Evolutionary conservation across 2,797 vertebrate species (phyloP), one percentile per base, ranked within the genome.

Genomic region (Myotis planiceps): DNA sequence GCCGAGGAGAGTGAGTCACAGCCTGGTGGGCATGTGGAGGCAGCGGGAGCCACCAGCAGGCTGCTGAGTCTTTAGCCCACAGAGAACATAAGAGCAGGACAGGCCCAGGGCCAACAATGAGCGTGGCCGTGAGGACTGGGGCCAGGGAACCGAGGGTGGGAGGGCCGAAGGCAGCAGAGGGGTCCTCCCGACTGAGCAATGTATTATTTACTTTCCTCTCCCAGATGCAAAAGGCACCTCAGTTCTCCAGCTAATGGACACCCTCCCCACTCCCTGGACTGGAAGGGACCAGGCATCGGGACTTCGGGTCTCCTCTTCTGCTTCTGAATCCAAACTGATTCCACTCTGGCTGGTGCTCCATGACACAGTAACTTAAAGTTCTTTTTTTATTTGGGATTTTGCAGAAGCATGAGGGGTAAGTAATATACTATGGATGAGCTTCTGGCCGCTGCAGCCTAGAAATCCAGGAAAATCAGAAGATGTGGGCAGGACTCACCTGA

Each of bases 101-200:
- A 16, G 51, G 9, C 25, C 6, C 14, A 49, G 25, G 29, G 16
- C 8, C 0, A 1, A 45, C 37, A 1, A 6, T 0, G 29, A 21
- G 14, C 0, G 13, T 2, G 55, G 9, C 12, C 4, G 3, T 3
- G 5, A 32, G 32, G 27, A 16, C 0, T 4, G 10, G 4, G 25
- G 55, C 47, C 7, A 9, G 60, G 65, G 65, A 14, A 37, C 3
- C 0, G 2, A 9, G 29, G 25, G 5, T 27, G 63, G 63, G 63
- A 2, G 2, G 9, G 9, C 27, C 0, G 3, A 27, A 2, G 19
- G 45, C 27, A 14, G 72, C 0, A 0, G 25, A 3, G 27, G 19
- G 6, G 9, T 19, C 27, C 53, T 66, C 10, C 0, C 0, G 18
- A 34, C n/a, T 0, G 0, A 3, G 12, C 1, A 37, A 85, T 14